Evolutionary conservation across 2,797 vertebrate species (phyloP).

Genomic region (Syndactyla subalaris): DNA sequence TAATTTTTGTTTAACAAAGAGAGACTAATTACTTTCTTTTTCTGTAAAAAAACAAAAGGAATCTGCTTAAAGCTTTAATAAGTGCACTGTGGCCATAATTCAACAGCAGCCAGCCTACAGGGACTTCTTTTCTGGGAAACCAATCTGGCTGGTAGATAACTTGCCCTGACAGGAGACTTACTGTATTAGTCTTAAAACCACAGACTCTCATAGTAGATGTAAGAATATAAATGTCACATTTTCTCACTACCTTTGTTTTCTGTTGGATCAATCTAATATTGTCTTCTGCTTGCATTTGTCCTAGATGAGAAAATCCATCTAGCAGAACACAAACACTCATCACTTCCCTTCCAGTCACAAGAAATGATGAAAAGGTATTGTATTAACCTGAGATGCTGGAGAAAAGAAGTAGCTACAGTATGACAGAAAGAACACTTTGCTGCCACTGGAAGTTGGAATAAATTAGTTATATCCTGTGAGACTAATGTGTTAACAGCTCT

Average conservation of each 20-base stretch:
- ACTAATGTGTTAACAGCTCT: neutral
- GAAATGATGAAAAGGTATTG: neutral
- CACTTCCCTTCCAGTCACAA: neutral
- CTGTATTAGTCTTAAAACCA: neutral
- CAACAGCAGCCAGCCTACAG: neutral
- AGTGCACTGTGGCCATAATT: neutral
- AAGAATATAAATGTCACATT: neutral
- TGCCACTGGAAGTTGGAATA: neutral
- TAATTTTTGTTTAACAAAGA: neutral
- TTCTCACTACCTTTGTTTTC: neutral
- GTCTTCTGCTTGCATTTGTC: neutral
- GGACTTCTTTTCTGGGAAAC: neutral
- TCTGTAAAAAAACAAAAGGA: neutral
- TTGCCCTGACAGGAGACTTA: neutral
- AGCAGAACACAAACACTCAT: neutral
- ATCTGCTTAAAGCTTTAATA: neutral
- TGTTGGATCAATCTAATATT: neutral
- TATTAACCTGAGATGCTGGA: neutral
- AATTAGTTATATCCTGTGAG: neutral
- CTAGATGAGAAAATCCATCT: neutral
- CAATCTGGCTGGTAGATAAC: neutral
- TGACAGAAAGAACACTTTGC: neutral
- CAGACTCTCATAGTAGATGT: neutral
- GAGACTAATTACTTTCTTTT: neutral
- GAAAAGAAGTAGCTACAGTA: neutral